These are phyloP conservation scores for Phoxinus phoxinus DNA, from an alignment of 2,113 vertebrate species.

Conservation along the genomic window DNA sequence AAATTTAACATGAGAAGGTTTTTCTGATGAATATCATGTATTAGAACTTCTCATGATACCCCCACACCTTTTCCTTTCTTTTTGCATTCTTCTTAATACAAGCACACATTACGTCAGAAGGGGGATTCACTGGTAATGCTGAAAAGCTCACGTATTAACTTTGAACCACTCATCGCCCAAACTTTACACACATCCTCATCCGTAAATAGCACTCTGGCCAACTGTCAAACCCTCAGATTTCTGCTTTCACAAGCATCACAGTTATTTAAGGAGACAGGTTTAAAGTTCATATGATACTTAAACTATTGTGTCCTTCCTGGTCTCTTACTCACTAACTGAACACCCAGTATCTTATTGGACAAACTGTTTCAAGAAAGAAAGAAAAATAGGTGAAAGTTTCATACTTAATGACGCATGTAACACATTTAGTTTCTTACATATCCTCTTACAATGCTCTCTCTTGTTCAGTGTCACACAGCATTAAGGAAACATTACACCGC, in stretches of 20 bases:
- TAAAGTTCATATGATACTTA: slow-evolving; percentile 15
- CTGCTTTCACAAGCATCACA: slow-evolving; percentile 32
- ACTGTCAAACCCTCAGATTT: slow-evolving; percentile 7
- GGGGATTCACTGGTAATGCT: slow-evolving; percentile 2
- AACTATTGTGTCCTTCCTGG: slow-evolving; percentile 3
- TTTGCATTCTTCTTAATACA: neutral
- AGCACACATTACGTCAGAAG: neutral
- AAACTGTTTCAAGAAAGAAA: slow-evolving; percentile 18
- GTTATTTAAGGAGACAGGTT: slow-evolving; percentile 30
- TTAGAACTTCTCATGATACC: neutral
- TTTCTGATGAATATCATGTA: neutral
- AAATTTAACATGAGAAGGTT: neutral
- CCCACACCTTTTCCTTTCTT: neutral
- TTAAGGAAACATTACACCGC: slow-evolving; percentile 14
- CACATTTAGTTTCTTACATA: slow-evolving; percentile 37
- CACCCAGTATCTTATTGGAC: slow-evolving; percentile 4
- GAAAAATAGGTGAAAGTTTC: slow-evolving; percentile 11
- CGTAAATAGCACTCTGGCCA: slow-evolving; percentile 2
- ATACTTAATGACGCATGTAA: slow-evolving; percentile 23
- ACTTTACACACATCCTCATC: slow-evolving; percentile 4
- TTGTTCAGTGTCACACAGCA: slow-evolving; percentile 38
- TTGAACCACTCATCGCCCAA: neutral
- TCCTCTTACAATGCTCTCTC: slow-evolving; percentile 23
- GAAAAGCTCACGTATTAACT: slow-evolving; percentile 4
- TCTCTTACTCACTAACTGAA: slow-evolving; percentile 14